Conservation (phyloP, 2,113 vertebrate genomes). For the Marcusenius ussheri region DNA sequence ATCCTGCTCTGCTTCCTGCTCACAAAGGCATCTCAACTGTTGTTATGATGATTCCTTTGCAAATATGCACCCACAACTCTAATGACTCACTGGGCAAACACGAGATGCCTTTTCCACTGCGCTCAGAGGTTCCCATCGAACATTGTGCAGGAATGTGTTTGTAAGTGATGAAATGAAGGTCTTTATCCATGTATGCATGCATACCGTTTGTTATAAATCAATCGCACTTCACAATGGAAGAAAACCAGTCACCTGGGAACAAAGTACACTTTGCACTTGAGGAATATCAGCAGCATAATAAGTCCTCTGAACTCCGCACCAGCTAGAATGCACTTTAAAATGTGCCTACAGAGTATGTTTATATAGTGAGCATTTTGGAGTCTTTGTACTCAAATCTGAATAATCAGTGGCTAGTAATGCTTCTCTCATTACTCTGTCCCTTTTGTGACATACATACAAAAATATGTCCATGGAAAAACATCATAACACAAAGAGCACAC, state of each 20-base stretch:
- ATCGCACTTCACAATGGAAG: constrained; percentile 20
- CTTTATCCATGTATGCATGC: constrained; percentile 10
- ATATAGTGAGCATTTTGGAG: not conserved
- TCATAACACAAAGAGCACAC: not conserved
- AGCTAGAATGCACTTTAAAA: not conserved
- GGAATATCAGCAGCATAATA: not conserved
- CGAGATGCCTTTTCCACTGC: not conserved
- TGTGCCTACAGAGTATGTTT: not conserved
- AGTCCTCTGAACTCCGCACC: not conserved
- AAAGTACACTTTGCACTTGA: constrained; percentile 16
- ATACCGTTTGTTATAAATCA: constrained; percentile 17
- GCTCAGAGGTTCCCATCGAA: constrained; percentile 36
- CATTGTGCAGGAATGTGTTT: constrained; percentile 34
- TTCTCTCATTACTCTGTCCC: not conserved
- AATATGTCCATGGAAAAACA: not conserved
- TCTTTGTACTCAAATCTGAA: not conserved
- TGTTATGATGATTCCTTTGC: constrained; percentile 37
- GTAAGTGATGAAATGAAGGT: constrained; percentile 24
- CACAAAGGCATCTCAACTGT: constrained; percentile 30
- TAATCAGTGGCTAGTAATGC: not conserved
- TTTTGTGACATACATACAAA: not conserved
- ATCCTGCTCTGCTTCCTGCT: constrained; percentile 48
- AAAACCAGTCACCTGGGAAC: constrained; percentile 34
- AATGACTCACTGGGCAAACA: constrained; percentile 52
- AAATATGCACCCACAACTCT: constrained; percentile 42